phyloP scores from a whole-genome alignment of 2,888 invertebrate species.

The Acanthococcus lagerstroemiae region DNA sequence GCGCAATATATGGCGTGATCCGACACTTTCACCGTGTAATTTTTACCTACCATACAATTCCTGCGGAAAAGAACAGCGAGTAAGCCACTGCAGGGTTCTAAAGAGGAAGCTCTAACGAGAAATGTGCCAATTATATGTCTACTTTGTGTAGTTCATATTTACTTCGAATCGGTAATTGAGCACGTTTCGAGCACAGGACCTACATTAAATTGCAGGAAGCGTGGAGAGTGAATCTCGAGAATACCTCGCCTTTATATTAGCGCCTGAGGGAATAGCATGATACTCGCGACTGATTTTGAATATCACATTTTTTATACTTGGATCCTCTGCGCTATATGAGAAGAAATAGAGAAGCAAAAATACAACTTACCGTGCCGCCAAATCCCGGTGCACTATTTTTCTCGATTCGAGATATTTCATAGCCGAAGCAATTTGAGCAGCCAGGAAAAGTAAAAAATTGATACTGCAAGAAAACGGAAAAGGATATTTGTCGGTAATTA shows the following conservation, averaged over 20 bases:
- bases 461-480: conserved; percentile 51
- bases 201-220: background rate
- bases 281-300: too few relatives aligned
- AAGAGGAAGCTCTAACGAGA: too few relatives aligned
- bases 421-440: conserved; percentile 80
- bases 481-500: too few relatives aligned
- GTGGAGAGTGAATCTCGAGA: too few relatives aligned
- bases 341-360: background rate
- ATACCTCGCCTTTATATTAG: too few relatives aligned
- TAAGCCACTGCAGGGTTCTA: too few relatives aligned
- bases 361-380: conserved; percentile 51
- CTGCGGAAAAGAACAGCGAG: too few relatives aligned
- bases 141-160: too few relatives aligned
- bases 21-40: conserved; percentile 66
- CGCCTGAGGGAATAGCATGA: too few relatives aligned
- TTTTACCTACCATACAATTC: conserved; percentile 76
- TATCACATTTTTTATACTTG: too few relatives aligned
- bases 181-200: background rate
- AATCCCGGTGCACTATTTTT: conserved; percentile 80
- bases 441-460: conserved; percentile 72
- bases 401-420: conserved; percentile 88
- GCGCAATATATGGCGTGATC: conserved; percentile 80
- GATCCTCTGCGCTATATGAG: too few relatives aligned
- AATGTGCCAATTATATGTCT: too few relatives aligned
- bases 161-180: background rate